Percentiles rank a stretch among this genome's conserved stretches.
Evolutionary conservation across 2,113 vertebrate genomes (phyloP).

Genomic region (Fulica atra): DNA sequence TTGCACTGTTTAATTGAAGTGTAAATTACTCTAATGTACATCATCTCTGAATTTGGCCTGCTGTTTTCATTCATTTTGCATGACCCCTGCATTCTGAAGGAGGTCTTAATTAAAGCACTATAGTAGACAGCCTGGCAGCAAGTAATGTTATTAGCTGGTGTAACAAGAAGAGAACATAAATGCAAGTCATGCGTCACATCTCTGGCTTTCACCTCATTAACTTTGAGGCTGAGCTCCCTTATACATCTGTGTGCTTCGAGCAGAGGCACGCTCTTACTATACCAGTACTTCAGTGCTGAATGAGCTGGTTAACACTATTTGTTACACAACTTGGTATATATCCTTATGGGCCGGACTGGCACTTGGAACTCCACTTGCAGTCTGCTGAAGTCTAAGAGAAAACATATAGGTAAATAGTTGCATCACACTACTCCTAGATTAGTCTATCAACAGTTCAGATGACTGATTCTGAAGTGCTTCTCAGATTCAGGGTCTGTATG

Average conservation of each 20-base stretch:
- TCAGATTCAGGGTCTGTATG: neutral
- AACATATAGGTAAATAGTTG: neutral
- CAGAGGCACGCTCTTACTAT: neutral
- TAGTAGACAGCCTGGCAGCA: constrained; percentile 8
- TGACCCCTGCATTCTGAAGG: constrained; percentile 58
- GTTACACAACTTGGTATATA: neutral
- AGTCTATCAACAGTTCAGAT: neutral
- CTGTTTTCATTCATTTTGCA: constrained; percentile 55
- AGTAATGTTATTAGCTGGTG: neutral
- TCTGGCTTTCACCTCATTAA: neutral
- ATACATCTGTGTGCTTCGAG: neutral
- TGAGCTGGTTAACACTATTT: neutral
- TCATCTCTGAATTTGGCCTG: constrained; percentile 38
- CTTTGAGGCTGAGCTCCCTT: neutral
- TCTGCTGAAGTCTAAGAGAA: neutral
- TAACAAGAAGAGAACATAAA: constrained; percentile 32
- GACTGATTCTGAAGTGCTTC: neutral
- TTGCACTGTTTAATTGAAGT: constrained; percentile 52
- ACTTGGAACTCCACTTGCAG: neutral
- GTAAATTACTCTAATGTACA: constrained; percentile 56
- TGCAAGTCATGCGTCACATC: neutral
- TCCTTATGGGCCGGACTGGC: neutral
- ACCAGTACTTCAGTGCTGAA: neutral
- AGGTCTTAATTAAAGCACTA: constrained; percentile 37
- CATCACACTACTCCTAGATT: neutral